Conservation (phyloP, 2,888 invertebrate genomes). For the Trichopoda pennipes region DNA sequence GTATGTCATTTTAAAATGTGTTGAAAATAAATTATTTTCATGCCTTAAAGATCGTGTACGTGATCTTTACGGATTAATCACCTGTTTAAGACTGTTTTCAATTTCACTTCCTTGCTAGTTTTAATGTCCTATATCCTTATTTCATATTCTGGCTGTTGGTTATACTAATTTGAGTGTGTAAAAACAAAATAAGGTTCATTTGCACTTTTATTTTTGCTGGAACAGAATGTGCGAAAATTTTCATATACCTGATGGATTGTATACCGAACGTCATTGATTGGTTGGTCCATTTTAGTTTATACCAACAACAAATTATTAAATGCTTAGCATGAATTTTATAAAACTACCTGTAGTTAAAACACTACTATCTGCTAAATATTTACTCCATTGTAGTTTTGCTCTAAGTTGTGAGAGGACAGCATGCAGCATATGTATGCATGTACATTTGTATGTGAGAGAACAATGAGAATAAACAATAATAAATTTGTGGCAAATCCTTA, state of each 20-base stretch:
- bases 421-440: background rate
- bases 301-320: conserved; percentile 27
- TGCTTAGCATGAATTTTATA: conserved; percentile 20
- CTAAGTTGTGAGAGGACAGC: conserved; percentile 17
- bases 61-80: conserved; percentile 74
- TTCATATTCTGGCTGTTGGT: background rate
- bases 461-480: conserved; percentile 2
- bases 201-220: conserved; percentile 20
- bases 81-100: conserved; percentile 75
- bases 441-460: background rate
- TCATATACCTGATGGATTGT: conserved; percentile 42
- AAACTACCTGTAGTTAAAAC: conserved; percentile 31
- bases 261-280: conserved; percentile 39
- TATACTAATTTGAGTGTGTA: conserved; percentile 15
- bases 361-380: conserved; percentile 41
- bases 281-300: conserved; percentile 41
- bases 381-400: conserved; percentile 51
- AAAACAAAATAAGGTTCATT: background rate
- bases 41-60: conserved; percentile 52
- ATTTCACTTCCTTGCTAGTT: conserved; percentile 48
- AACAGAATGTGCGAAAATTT: conserved; percentile 66
- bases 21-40: background rate
- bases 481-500: conserved; percentile 55
- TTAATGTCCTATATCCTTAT: conserved; percentile 40
- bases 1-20: conserved; percentile 72